phyloP scores from a whole-genome alignment of 2,888 invertebrate species.

The Trichopoda pennipes region DNA sequence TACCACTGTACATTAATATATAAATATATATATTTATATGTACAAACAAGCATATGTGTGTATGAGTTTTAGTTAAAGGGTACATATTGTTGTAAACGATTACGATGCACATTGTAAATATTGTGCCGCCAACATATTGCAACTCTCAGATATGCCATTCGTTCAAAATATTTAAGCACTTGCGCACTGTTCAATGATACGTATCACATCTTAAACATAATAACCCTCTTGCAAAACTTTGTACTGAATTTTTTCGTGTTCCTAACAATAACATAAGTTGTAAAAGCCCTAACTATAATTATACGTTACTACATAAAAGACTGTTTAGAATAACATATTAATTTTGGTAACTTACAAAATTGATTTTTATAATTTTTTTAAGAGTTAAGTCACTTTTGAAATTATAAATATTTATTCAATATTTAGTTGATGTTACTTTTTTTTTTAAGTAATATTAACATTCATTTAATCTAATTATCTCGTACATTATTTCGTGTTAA shows the following conservation, averaged over 20 bases:
- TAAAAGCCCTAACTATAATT: background rate
- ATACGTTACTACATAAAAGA: constrained; percentile 4
- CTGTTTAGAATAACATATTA: constrained; percentile 4
- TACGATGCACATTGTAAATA: constrained; percentile 55
- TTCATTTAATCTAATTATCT: constrained; percentile 29
- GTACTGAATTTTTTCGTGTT: constrained; percentile 9
- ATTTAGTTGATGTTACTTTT: no score
- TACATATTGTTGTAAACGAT: constrained; percentile 29
- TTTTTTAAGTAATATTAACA: background rate
- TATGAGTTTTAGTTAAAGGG: background rate
- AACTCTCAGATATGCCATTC: constrained; percentile 48
- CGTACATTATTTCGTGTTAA: background rate
- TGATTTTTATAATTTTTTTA: background rate
- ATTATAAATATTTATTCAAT: no score
- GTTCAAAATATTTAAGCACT: constrained; percentile 38
- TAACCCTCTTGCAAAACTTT: constrained; percentile 43
- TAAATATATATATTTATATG: background rate
- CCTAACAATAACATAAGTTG: constrained; percentile 31
- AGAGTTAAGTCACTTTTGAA: no score
- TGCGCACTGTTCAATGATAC: constrained; percentile 47
- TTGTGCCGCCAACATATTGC: constrained; percentile 61
- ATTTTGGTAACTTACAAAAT: background rate
- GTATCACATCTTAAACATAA: constrained; percentile 26
- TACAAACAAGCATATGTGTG: background rate
- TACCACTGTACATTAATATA: no score